phyloP scores from a whole-genome alignment of 2,888 invertebrate genomes.

The Xiphydria camelus region DNA sequence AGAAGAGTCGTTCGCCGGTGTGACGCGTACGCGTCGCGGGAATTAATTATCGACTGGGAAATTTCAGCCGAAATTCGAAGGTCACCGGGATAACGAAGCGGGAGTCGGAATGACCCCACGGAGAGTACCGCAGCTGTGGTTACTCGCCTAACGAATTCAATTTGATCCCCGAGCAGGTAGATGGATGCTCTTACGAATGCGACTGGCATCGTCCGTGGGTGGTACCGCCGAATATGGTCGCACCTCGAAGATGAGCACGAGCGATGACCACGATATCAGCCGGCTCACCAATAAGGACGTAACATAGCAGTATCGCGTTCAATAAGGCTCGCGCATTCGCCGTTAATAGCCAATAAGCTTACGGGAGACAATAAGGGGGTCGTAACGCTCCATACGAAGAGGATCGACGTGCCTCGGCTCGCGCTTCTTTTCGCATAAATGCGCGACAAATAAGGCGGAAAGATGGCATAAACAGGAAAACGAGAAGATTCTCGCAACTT shows the following conservation, averaged over 20 bases:
- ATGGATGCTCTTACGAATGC: slow-evolving; percentile 42
- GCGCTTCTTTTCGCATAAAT: slow-evolving; percentile 11
- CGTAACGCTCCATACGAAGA: slow-evolving; percentile 26
- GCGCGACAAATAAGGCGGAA: slow-evolving; percentile 11
- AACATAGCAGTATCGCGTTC: slow-evolving; percentile 34
- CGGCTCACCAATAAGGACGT: slow-evolving; percentile 39
- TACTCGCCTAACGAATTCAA: background rate
- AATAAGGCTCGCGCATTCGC: slow-evolving; percentile 41
- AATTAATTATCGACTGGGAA: too few relatives aligned
- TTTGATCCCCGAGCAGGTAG: slow-evolving; percentile 14
- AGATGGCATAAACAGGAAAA: slow-evolving; percentile 12
- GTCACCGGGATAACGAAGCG: too few relatives aligned
- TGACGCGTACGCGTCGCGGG: too few relatives aligned
- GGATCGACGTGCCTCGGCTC: slow-evolving; percentile 19
- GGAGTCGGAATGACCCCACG: too few relatives aligned
- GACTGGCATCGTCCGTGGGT: slow-evolving; percentile 45
- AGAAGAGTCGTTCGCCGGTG: too few relatives aligned
- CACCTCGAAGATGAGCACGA: slow-evolving; percentile 39
- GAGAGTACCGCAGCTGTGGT: too few relatives aligned
- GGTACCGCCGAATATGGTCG: slow-evolving; percentile 48
- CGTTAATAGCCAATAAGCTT: slow-evolving; percentile 45
- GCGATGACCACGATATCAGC: slow-evolving; percentile 14
- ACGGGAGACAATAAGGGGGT: slow-evolving; percentile 40
- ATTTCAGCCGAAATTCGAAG: too few relatives aligned
- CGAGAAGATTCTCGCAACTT: slow-evolving; percentile 6